phyloP scores from a whole-genome alignment of 64 coral and sea anemone species.

The Montipora foliosa region DNA sequence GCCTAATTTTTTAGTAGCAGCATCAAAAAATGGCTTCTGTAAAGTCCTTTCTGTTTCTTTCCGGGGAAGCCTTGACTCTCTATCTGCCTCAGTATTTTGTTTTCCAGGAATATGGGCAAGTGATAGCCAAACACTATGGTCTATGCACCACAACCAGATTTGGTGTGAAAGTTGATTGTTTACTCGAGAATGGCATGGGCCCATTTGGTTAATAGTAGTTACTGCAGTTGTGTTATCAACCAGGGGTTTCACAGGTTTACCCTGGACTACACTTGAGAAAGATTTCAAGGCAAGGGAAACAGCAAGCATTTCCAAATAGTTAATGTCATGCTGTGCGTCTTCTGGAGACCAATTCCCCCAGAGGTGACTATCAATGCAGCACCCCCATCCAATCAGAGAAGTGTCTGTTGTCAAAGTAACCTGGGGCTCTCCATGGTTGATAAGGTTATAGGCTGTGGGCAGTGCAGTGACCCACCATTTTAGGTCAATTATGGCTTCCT shows the following conservation, averaged over 20 bases:
- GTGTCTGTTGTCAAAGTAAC: slow-evolving; percentile 60
- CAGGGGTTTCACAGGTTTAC: slow-evolving; percentile 17
- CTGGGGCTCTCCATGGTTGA: slow-evolving; percentile 39
- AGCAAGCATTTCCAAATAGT: slow-evolving; percentile 50
- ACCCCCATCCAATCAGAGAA: slow-evolving; percentile 38
- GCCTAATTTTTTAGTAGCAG: too few species aligned
- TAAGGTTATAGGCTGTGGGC: slow-evolving; percentile 47
- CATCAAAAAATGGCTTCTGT: too few species aligned
- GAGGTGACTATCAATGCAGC: slow-evolving; percentile 13
- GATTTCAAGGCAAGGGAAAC: slow-evolving; percentile 23
- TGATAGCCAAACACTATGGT: not conserved
- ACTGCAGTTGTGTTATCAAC: slow-evolving; percentile 30
- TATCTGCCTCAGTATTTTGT: not conserved
- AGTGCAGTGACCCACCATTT: slow-evolving; percentile 61
- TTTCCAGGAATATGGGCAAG: not conserved
- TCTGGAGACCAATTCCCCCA: slow-evolving; percentile 55
- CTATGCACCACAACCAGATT: not conserved
- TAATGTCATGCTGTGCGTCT: slow-evolving; percentile 44
- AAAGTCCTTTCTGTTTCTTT: not conserved
- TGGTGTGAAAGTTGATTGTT: not conserved
- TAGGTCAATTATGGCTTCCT: slow-evolving; percentile 29
- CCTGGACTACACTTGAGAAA: not conserved
- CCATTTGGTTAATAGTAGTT: slow-evolving; percentile 15
- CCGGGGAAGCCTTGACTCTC: not conserved
- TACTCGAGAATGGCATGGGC: not conserved